Conservation (phyloP, 2,113 vertebrate species). For the Catharus fuscescens region DNA sequence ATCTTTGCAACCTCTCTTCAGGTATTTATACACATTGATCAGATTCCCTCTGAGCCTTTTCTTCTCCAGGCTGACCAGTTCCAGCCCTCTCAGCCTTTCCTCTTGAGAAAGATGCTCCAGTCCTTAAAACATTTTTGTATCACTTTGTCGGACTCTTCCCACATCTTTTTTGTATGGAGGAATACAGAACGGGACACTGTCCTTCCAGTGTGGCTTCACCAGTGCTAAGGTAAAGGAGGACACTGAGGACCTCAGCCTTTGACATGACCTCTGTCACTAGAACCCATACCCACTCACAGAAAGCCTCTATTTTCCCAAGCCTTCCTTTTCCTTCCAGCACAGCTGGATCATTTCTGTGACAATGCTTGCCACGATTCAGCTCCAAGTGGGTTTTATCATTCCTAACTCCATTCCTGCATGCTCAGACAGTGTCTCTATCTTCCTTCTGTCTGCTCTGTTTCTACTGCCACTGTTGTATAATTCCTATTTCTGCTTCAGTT, state of each 20-base stretch:
- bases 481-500: neutral
- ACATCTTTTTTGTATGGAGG: neutral
- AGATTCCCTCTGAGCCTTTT: neutral
- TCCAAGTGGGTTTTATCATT: neutral
- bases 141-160: neutral
- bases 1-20: neutral
- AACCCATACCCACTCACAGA: neutral
- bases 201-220: neutral
- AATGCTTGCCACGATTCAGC: neutral
- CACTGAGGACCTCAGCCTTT: neutral
- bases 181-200: neutral
- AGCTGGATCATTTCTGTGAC: neutral
- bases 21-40: neutral
- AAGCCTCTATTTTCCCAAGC: neutral
- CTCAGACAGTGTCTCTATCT: neutral
- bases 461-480: neutral
- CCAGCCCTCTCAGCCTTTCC: neutral
- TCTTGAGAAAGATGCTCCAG: neutral
- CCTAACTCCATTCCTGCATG: neutral
- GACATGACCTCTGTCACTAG: neutral
- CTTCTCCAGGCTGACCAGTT: neutral
- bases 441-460: neutral
- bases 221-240: neutral
- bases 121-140: neutral
- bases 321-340: neutral